These are phyloP conservation scores for Scartelaos histophorus DNA, from an alignment of 2,113 vertebrate species.

Conservation along the genomic window DNA sequence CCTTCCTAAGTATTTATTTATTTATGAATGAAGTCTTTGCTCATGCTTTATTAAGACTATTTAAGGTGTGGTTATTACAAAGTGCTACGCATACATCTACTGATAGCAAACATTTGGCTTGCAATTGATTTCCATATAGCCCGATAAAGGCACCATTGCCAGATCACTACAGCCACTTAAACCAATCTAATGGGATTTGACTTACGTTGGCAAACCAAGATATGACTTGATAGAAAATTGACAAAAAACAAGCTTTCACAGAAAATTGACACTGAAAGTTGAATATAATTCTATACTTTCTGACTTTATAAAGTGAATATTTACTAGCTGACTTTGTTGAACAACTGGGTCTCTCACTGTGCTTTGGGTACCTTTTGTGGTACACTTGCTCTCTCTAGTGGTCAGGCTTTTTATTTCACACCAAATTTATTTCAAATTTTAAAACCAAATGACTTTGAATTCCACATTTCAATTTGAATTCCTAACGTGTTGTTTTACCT, in stretches of 20 bases:
- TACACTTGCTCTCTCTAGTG: not conserved
- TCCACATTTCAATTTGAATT: not conserved
- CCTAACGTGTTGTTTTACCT: not conserved
- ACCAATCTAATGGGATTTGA: not conserved
- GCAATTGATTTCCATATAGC: slow-evolving; percentile 4
- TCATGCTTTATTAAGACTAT: too few relatives aligned
- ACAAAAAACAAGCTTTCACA: not conserved
- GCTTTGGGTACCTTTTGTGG: not conserved
- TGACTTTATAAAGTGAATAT: not conserved
- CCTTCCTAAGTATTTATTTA: too few relatives aligned
- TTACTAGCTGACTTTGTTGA: not conserved
- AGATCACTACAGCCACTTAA: slow-evolving; percentile 31
- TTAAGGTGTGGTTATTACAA: too few relatives aligned
- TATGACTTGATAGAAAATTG: not conserved
- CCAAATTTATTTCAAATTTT: not conserved
- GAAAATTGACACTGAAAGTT: not conserved
- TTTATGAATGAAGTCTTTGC: too few relatives aligned
- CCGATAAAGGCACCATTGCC: not conserved
- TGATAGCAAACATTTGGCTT: slow-evolving; percentile 1
- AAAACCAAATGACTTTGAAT: not conserved
- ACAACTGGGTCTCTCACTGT: not conserved
- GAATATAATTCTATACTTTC: not conserved
- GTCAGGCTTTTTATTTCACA: not conserved
- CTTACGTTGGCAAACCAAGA: not conserved
- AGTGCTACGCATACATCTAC: too few relatives aligned